phyloP scores from a whole-genome alignment of 2,113 vertebrate species.

The Dasyprocta punctata region DNA sequence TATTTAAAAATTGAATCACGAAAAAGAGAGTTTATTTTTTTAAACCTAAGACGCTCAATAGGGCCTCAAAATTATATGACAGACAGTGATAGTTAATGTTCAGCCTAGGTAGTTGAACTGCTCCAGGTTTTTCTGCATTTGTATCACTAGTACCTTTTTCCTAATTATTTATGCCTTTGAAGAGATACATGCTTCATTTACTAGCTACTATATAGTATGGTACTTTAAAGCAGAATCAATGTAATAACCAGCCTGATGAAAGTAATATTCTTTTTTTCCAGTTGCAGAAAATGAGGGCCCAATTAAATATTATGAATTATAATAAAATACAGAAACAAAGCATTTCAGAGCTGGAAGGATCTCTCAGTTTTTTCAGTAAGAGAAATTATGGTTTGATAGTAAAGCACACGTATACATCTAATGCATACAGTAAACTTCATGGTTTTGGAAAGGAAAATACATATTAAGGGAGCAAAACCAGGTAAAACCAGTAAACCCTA shows the following conservation, averaged over 20 bases:
- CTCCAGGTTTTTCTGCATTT: neutral
- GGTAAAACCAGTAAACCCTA: neutral
- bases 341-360: neutral
- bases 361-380: neutral
- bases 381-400: neutral
- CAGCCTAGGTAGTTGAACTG: neutral
- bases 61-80: neutral
- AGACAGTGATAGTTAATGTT: neutral
- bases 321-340: neutral
- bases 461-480: neutral
- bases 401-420: neutral
- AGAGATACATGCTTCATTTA: neutral
- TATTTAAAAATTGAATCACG: neutral
- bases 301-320: neutral
- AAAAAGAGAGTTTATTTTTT: neutral
- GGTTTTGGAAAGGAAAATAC: neutral
- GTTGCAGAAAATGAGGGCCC: neutral
- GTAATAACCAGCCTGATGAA: neutral
- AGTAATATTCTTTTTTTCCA: constrained; percentile 11
- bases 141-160: neutral
- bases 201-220: neutral
- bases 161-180: neutral
- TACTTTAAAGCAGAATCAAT: neutral
- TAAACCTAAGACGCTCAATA: neutral
- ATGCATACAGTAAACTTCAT: neutral